These are phyloP conservation scores for Cervus canadensis DNA, from an alignment of 2,113 vertebrate genomes.

Conservation along the genomic window DNA sequence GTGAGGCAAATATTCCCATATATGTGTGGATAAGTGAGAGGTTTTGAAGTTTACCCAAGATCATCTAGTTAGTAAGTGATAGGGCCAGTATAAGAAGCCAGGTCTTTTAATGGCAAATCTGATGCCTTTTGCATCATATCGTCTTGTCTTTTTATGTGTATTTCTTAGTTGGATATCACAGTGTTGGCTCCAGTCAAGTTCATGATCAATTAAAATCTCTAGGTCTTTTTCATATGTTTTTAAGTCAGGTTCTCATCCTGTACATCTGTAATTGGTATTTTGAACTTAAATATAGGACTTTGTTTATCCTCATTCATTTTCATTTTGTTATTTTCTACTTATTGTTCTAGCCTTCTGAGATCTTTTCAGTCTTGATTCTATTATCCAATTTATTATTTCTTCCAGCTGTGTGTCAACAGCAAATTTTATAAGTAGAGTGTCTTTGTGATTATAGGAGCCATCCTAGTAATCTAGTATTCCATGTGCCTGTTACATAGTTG, in stretches of 20 bases:
- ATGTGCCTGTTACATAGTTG: background rate
- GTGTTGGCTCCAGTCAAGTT: background rate
- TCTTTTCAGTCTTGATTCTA: conserved; percentile 50
- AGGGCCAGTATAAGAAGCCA: background rate
- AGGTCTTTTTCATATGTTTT: conserved; percentile 31
- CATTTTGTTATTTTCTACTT: conserved; percentile 46
- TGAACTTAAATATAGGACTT: conserved; percentile 25
- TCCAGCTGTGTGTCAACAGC: conserved; percentile 15
- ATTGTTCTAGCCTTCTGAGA: conserved; percentile 20
- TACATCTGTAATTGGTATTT: conserved; percentile 36
- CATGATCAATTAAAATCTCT: background rate
- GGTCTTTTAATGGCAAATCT: background rate
- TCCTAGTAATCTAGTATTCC: background rate
- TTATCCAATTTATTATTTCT: conserved; percentile 34
- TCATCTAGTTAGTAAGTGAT: background rate
- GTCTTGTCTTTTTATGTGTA: background rate
- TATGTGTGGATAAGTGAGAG: background rate
- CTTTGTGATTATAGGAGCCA: conserved; percentile 29
- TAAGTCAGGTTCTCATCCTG: conserved; percentile 9
- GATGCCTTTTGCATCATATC: background rate
- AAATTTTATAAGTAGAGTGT: conserved; percentile 22
- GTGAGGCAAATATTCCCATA: background rate
- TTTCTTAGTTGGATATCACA: background rate
- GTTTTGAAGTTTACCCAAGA: background rate
- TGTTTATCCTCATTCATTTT: conserved; percentile 39